These are phyloP conservation scores for Pocillopora verrucosa DNA, from an alignment of 64 coral and sea anemone species.

Conservation along the genomic window DNA sequence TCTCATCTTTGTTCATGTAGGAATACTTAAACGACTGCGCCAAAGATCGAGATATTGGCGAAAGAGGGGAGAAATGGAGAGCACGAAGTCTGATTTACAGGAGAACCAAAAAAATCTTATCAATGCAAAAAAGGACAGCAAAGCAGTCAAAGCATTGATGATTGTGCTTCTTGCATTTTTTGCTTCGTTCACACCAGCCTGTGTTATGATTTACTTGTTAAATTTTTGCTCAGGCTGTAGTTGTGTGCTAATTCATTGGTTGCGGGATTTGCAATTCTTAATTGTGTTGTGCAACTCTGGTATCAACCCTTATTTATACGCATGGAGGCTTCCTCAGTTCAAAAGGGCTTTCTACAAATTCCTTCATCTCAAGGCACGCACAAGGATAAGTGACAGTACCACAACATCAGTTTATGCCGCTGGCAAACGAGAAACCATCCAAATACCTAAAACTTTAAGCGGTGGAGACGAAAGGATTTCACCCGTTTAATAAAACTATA, in stretches of 20 bases:
- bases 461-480: not conserved
- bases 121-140: too few species aligned
- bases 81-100: not conserved
- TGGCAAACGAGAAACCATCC: not conserved
- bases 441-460: not conserved
- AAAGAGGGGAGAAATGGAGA: not conserved
- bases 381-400: not conserved
- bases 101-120: constrained; percentile 24
- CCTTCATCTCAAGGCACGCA: not conserved
- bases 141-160: constrained; percentile 58
- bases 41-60: too few species aligned
- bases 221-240: too few species aligned
- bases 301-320: constrained; percentile 75
- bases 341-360: constrained; percentile 57
- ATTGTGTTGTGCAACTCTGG: constrained; percentile 69
- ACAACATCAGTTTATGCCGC: not conserved
- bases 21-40: too few species aligned
- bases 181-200: constrained; percentile 67
- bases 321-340: too few species aligned
- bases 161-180: constrained; percentile 61
- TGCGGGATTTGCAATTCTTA: too few species aligned
- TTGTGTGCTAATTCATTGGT: too few species aligned
- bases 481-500: not conserved
- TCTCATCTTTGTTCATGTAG: too few species aligned
- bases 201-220: constrained; percentile 74